Base-by-base conservation (phyloP, 2,888 invertebrate genomes). In the Pandemis corylana region DNA sequence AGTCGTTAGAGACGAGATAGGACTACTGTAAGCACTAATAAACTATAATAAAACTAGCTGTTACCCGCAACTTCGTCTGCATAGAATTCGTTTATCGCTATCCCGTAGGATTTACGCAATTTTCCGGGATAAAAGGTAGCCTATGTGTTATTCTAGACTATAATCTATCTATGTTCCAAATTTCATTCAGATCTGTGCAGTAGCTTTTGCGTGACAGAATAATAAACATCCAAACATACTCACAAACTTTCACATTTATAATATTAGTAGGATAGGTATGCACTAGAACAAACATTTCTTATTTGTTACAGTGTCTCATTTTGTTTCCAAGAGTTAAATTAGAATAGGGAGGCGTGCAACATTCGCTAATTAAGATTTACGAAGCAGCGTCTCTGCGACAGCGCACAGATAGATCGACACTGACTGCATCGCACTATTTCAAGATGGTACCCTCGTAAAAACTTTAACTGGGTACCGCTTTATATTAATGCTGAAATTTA, bases 321-420 rank as follows among this genome's bases (percentile, higher is more conserved):
- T 59, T 59, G 59, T n/a, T 61, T 66, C 66, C 51, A 56, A 56
- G 62, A 53, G 70, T 67, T 56, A 67, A 75, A 67, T 75, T 75
- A 75, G 71, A 75, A 75, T 67, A 70, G 75, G 67, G 75, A 71
- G 66, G 75, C 75, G 71, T 71, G 75, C 67, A 63, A 53, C 70
- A 63, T 44, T 41, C 62, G 75, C 75, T 75, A 75, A 75, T 75
- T 71, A 71, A 75, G 75, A 75, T 75, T 67, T 71, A 75, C 75
- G 46, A 36, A 56, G 70, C 41, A 63, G 51, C 13, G 44, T 15
- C 62, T 70, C n/a, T 56, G 65, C 51, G 70, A 66, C 65, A 62
- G 67, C 59, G 59, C 59, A 70, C 61, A 62, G 67, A 71, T 56
- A 67, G 75, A 71, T 75, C 75, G 75, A 71, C 70, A 71, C 67